Percentiles rank a stretch among this genome's conserved stretches.
Conservation (phyloP, 2,888 invertebrate species). For the Theretra japonica region DNA sequence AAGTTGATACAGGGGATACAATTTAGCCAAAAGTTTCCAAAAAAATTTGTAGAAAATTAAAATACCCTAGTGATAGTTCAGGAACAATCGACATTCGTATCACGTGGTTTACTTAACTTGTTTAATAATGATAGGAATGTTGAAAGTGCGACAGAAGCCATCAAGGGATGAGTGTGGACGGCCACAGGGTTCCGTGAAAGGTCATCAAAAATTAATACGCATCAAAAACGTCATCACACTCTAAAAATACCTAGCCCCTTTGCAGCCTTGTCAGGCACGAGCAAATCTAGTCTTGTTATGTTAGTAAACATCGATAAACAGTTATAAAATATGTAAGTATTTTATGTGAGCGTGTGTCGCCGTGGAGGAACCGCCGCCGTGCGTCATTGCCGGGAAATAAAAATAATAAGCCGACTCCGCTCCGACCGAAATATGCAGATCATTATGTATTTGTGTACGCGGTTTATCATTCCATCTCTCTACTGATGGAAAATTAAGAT, state of each 20-base stretch:
- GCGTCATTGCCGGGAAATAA: constrained; percentile 72
- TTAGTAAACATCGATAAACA: constrained; percentile 83
- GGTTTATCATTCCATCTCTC: constrained; percentile 49
- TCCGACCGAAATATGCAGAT: constrained; percentile 72
- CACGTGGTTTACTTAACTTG: not conserved
- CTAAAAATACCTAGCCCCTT: constrained; percentile 75
- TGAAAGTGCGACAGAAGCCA: constrained; percentile 17
- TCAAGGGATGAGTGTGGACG: not conserved
- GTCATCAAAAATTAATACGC: constrained; percentile 61
- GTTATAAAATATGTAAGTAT: constrained; percentile 67
- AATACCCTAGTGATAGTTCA: not conserved
- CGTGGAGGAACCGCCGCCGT: constrained; percentile 69
- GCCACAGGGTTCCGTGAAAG: constrained; percentile 50
- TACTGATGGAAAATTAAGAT: constrained; percentile 56
- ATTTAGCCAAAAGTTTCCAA: not conserved
- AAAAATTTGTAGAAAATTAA: not conserved
- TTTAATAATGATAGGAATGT: not conserved
- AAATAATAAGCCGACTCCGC: constrained; percentile 61
- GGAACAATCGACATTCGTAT: constrained; percentile 10
- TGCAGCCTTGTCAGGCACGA: constrained; percentile 73
- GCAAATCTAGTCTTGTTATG: constrained; percentile 75
- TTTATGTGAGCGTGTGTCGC: constrained; percentile 64
- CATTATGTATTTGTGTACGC: constrained; percentile 44
- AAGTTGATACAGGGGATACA: not conserved
- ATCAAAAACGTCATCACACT: constrained; percentile 71